Evolutionary conservation across 1,140 invertebrate species (phyloP).

Genomic region (Antheraea mylitta): DNA sequence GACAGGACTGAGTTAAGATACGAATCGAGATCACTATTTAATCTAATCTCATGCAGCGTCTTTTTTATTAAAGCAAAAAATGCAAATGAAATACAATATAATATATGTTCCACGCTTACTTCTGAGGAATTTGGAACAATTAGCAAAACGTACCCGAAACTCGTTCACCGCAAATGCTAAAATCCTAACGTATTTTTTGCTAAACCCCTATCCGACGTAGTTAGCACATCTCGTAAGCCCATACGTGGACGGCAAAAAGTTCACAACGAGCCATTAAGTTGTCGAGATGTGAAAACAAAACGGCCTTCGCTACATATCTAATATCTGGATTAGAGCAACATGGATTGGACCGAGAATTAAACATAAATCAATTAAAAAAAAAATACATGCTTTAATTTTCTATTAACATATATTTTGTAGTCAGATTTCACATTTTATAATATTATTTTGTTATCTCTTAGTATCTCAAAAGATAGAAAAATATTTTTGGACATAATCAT

Average conservation of each 20-base stretch:
- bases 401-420: too few species aligned
- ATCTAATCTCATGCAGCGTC: too few species aligned
- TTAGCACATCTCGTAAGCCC: constrained; percentile 11
- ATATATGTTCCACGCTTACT: too few species aligned
- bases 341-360: background rate
- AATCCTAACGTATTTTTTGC: background rate
- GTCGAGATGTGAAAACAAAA: constrained; percentile 39
- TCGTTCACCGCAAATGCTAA: background rate
- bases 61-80: too few species aligned
- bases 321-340: constrained; percentile 12
- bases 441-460: too few species aligned
- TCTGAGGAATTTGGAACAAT: background rate
- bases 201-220: background rate
- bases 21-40: too few species aligned
- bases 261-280: constrained; percentile 33
- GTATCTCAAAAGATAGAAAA: too few species aligned
- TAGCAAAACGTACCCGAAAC: background rate
- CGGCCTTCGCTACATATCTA: constrained; percentile 33
- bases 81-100: too few species aligned
- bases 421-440: too few species aligned
- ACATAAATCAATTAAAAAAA: background rate
- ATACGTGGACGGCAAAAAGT: constrained; percentile 31
- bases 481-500: too few species aligned
- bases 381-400: too few species aligned
- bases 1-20: too few species aligned